These are phyloP conservation scores for Aphelenchoides fujianensis DNA, from an alignment of 1,140 invertebrate genomes.

Conservation along the genomic window DNA sequence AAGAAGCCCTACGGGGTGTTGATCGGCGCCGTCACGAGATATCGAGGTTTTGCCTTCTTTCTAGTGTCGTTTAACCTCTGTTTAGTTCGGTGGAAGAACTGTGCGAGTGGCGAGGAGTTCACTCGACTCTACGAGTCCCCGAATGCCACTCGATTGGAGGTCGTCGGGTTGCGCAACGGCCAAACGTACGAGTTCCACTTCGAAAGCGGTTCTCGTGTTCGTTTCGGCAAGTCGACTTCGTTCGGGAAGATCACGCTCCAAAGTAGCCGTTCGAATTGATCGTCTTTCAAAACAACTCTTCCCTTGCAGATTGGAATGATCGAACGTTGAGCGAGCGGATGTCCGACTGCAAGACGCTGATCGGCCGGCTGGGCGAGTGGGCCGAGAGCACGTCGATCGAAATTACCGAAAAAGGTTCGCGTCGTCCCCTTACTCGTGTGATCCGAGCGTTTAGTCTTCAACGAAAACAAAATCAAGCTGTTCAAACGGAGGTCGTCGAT, in stretches of 20 bases:
- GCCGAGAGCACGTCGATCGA: background rate
- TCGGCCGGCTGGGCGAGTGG: background rate
- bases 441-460: background rate
- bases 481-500: slow-evolving; percentile 2
- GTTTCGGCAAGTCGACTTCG: background rate
- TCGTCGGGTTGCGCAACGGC: background rate
- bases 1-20: background rate
- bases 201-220: slow-evolving; percentile 8
- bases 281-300: background rate
- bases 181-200: background rate
- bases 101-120: background rate
- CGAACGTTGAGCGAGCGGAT: background rate
- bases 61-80: too few relatives aligned
- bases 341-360: background rate
- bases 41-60: too few relatives aligned
- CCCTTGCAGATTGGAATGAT: background rate
- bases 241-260: background rate
- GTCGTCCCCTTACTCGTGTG: background rate
- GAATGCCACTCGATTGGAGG: background rate
- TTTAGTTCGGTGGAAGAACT: background rate
- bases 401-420: slow-evolving; percentile 3
- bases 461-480: background rate
- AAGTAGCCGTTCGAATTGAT: background rate
- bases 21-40: background rate
- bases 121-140: background rate